Percentiles rank a stretch among this genome's conserved stretches.
These are phyloP conservation scores for Amphipoea lucens DNA, from an alignment of 2,888 invertebrate genomes.

Conservation along the genomic window DNA sequence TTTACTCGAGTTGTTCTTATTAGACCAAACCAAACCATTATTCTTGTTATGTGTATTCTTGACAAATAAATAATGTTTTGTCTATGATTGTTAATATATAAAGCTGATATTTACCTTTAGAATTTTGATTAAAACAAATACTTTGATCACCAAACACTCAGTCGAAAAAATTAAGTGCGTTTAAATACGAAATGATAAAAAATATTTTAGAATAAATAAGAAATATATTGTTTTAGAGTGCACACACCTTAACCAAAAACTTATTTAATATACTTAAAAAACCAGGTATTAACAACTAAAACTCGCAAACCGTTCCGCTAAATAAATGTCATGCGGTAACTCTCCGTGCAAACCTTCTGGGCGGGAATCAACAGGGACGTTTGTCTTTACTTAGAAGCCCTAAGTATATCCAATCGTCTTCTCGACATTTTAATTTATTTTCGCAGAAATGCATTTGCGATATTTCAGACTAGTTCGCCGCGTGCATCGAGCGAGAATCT, in stretches of 20 bases:
- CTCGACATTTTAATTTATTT: not conserved
- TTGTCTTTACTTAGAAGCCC: not conserved
- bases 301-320: not conserved
- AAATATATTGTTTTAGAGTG: not conserved
- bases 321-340: not conserved
- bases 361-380: too few species aligned
- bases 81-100: constrained; percentile 31
- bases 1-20: not conserved
- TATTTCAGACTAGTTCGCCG: not conserved
- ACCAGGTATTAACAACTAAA: too few species aligned
- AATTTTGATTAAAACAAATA: constrained; percentile 53
- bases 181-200: not conserved
- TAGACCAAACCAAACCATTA: not conserved
- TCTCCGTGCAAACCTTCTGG: not conserved
- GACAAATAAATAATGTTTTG: constrained; percentile 23
- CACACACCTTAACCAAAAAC: not conserved
- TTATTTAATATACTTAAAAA: constrained; percentile 18
- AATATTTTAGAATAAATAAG: not conserved
- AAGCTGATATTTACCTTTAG: constrained; percentile 63
- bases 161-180: constrained; percentile 15
- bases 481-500: not conserved
- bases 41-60: not conserved
- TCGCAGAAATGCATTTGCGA: not conserved
- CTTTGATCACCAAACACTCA: constrained; percentile 47
- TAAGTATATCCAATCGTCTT: not conserved